Conservation (phyloP, 2,888 invertebrate genomes). For the Drosophila mettleri region DNA sequence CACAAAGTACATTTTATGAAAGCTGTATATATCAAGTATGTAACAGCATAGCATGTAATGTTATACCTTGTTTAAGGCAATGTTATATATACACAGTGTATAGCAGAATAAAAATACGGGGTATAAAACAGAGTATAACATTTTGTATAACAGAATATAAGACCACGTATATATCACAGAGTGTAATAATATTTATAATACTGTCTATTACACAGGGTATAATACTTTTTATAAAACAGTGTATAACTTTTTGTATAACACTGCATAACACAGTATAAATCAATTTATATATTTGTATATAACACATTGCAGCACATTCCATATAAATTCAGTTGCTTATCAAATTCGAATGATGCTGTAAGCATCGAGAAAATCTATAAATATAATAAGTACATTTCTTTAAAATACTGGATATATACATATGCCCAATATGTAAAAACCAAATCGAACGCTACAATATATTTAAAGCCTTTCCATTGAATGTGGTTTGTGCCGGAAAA, state of each 20-base stretch:
- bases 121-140: neutral
- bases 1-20: too few relatives aligned
- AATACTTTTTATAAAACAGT: neutral
- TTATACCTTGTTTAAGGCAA: too few relatives aligned
- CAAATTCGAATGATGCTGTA: too few relatives aligned
- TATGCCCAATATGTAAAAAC: neutral
- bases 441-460: too few relatives aligned
- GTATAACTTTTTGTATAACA: neutral
- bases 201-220: neutral
- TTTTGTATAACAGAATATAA: neutral
- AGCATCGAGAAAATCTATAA: too few relatives aligned
- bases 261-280: neutral
- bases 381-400: too few relatives aligned
- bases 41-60: too few relatives aligned
- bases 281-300: neutral
- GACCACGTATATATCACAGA: neutral
- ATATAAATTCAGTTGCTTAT: too few relatives aligned
- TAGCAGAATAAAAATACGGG: too few relatives aligned
- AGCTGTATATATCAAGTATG: too few relatives aligned
- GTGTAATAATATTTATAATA: too few relatives aligned
- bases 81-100: too few relatives aligned
- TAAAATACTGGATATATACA: neutral
- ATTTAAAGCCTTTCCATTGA: conserved; percentile 18
- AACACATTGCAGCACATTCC: neutral
- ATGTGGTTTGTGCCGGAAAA: conserved; percentile 16